Base-by-base conservation (phyloP, 2,113 vertebrate genomes). In the Solenodon paradoxus region DNA sequence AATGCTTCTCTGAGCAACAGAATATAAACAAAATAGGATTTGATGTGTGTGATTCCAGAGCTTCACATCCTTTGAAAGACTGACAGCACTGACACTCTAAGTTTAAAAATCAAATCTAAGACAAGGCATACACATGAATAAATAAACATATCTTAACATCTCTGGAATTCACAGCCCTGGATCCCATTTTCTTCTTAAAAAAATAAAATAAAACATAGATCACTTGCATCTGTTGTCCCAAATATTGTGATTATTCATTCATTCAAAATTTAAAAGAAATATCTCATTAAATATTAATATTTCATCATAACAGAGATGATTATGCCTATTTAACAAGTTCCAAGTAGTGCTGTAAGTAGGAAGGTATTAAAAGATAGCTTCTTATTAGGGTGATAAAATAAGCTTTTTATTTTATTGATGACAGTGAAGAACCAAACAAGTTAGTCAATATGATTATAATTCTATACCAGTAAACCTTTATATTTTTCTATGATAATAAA, bases 61-160 rank as follows among this genome's bases (percentile, higher is more conserved):
- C 30, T 72, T 30, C 32, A 20, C 75, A 2, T 80, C 47, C 88
- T 96, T 81, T 90, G 72, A 51, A 15, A 82, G 68, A 63, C 0
- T 51, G 69, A 32, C 68, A 90, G 22, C 5, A 11, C 9, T 82
- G 49, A 51, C 42, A 10, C 22, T 85, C 45, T 1, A 12, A 61
- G 51, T 68, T 95, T 82, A 82, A 94, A 92, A 94, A 53, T 90
- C 68, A 89, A 64, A 82, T 83, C 30, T 74, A 28, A 16, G 40
- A 88, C 42, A 68, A 42, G 49, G 47, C 16, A 88, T 10, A 12
- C 12, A 35, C 13, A 7, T 40, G 47, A 94, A 85, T 94, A 93
- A 85, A 75, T 91, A 35, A 69, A 26, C 68, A 88, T 78, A 53
- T 47, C 7, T 88, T 53, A 88, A 13, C 82, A 42, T 80, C 16